Conservation (phyloP, 1,140 invertebrate genomes). For the Drosophila subpulchrella region DNA sequence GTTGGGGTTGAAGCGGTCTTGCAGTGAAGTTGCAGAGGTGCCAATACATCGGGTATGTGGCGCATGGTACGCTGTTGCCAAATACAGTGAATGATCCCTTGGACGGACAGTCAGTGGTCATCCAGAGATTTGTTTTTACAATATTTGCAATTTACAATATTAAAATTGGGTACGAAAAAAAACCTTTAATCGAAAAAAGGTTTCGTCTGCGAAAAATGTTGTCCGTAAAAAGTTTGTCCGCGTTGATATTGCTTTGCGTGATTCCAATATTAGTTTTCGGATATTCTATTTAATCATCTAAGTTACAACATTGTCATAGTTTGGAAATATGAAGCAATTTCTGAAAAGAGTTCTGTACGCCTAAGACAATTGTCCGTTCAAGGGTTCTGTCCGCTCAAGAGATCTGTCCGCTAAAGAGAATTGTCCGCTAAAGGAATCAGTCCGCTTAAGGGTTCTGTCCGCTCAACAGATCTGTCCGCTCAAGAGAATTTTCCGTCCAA, state of each 20-base stretch:
- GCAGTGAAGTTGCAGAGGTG: constrained; percentile 18
- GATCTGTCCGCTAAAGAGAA: too few species aligned
- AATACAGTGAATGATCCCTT: constrained; percentile 1
- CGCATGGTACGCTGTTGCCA: constrained; percentile 8
- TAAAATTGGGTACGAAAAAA: too few species aligned
- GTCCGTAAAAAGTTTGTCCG: neutral
- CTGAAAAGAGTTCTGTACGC: too few species aligned
- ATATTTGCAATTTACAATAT: too few species aligned
- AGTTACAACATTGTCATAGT: too few species aligned
- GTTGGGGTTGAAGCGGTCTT: constrained; percentile 14
- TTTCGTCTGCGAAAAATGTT: neutral
- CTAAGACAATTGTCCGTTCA: too few species aligned
- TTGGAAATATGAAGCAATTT: too few species aligned
- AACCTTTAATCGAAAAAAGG: neutral
- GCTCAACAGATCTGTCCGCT: neutral
- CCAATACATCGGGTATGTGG: constrained; percentile 25
- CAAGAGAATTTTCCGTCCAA: too few species aligned
- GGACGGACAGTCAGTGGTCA: neutral
- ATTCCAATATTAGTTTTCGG: neutral
- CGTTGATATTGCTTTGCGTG: too few species aligned
- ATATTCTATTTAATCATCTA: too few species aligned
- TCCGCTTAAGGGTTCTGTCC: neutral
- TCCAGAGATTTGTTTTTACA: neutral
- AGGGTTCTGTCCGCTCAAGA: too few species aligned
- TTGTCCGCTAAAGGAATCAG: neutral